Evolutionary conservation across 2,797 vertebrate genomes (phyloP).

Genomic region (Rachycentron canadum): DNA sequence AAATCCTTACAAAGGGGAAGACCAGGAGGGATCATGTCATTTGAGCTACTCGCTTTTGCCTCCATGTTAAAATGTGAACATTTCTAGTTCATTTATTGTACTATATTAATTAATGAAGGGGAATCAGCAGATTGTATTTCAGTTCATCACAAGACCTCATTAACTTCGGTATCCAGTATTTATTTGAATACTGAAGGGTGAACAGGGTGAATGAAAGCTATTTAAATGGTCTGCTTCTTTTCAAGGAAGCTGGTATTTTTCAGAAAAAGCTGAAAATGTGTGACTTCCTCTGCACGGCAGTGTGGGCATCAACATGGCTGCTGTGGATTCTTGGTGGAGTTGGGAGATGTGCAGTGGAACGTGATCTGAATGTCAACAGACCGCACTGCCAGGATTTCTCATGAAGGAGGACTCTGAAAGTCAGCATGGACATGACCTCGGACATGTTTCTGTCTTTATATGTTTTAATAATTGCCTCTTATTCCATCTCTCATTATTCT

Average conservation of each 20-base stretch:
- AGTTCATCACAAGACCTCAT: slow-evolving; percentile 30
- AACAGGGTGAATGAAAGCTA: neutral
- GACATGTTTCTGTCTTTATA: slow-evolving; percentile 17
- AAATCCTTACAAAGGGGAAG: neutral
- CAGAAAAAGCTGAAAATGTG: slow-evolving; percentile 1
- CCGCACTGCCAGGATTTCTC: slow-evolving; percentile 18
- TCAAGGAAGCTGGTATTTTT: neutral
- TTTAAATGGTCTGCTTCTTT: neutral
- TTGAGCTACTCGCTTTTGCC: neutral
- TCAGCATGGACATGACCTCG: slow-evolving; percentile 19
- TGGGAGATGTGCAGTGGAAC: slow-evolving; percentile 65
- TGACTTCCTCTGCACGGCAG: slow-evolving; percentile 20
- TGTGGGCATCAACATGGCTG: slow-evolving; percentile 46
- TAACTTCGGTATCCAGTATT: slow-evolving; percentile 28
- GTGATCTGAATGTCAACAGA: slow-evolving; percentile 59
- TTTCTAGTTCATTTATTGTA: neutral
- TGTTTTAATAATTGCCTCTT: slow-evolving; percentile 38
- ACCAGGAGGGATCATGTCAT: neutral
- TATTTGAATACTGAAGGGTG: slow-evolving; percentile 5
- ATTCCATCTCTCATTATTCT: slow-evolving; percentile 14
- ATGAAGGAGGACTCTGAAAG: slow-evolving; percentile 22
- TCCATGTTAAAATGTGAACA: slow-evolving; percentile 2
- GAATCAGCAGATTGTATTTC: slow-evolving; percentile 11
- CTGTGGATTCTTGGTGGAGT: slow-evolving; percentile 46
- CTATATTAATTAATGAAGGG: neutral